Base-by-base conservation (phyloP, 2,113 vertebrate genomes). In the Lepisosteus osseus region DNA sequence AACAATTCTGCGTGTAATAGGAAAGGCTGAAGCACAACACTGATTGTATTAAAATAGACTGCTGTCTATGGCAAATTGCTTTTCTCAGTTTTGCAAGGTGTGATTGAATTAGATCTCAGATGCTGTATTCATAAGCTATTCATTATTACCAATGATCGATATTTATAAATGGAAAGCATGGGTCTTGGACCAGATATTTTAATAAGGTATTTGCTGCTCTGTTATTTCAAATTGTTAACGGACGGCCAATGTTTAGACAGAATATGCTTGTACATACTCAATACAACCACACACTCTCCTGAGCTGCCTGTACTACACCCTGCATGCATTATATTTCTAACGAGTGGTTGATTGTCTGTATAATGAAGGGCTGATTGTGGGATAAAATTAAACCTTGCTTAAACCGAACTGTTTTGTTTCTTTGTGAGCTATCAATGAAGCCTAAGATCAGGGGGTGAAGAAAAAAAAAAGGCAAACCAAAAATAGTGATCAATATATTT, bases 401-500 rank as follows among this genome's bases (percentile, higher is more conserved):
- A 12, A 44, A 75, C 8, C 6, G 59, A 54, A 43, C 11, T 29
- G 17, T 56, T 29, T 64, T 68, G 72, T 68, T 55, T 73, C n/a
- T 8, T 68, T 62, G 13, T 62, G 47, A 43, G 72, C 14, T 3
- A 11, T 43, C 17, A 44, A 40, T 69, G 54, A 64, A 69, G 56
- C 29, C 47, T 68, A 57, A 69, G 51, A 67, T 69, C 72, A 69
- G 14, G 3, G 47, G 13, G 64, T 64, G 62, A 47, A 67, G 11
- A 44, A 8, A 8, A 29, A 14, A 14, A 59, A 43, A 15, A 40
- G 29, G 6, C 14, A 17, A 47, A 61, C 59, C 67, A 59, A 56
- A 73, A 64, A 54, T 42, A 63, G 44, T 67, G 44, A 65, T 69
- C 66, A 76, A 72, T 69, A 71, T 29, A 68, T 76, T 71, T 63